phyloP scores from a whole-genome alignment of 2,888 invertebrate genomes.

The Drosophila neonasuta region DNA sequence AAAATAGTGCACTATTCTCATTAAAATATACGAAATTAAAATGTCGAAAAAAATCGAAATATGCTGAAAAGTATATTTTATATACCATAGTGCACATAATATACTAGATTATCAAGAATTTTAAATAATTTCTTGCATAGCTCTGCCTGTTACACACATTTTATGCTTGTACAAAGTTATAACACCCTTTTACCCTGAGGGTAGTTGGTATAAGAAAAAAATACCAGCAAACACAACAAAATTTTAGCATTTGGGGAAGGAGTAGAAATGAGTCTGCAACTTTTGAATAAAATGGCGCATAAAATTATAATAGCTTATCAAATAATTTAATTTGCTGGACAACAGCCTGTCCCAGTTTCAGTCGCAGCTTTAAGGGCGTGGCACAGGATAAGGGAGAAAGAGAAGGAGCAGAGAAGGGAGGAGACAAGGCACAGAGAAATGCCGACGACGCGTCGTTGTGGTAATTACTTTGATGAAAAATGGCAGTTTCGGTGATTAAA shows the following conservation, averaged over 20 bases:
- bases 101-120: too few species aligned
- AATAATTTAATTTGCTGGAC: constrained; percentile 69
- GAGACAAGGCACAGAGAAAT: constrained; percentile 17
- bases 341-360: not conserved
- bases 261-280: too few species aligned
- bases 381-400: not conserved
- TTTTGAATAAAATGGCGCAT: constrained; percentile 59
- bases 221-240: not conserved
- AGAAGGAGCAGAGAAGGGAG: not conserved
- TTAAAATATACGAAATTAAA: too few species aligned
- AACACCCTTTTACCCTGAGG: too few species aligned
- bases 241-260: not conserved
- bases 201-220: too few species aligned
- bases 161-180: too few species aligned
- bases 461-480: constrained; percentile 76
- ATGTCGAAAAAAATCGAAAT: too few species aligned
- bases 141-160: too few species aligned
- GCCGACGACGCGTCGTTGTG: constrained; percentile 27
- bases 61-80: too few species aligned
- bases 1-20: too few species aligned
- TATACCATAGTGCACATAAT: too few species aligned
- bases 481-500: constrained; percentile 75
- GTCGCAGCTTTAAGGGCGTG: constrained; percentile 23
- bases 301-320: constrained; percentile 70
- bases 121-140: too few species aligned